Evolutionary conservation across 2,888 invertebrate species (phyloP).

Genomic region (Drosophila pseudotakahashii): DNA sequence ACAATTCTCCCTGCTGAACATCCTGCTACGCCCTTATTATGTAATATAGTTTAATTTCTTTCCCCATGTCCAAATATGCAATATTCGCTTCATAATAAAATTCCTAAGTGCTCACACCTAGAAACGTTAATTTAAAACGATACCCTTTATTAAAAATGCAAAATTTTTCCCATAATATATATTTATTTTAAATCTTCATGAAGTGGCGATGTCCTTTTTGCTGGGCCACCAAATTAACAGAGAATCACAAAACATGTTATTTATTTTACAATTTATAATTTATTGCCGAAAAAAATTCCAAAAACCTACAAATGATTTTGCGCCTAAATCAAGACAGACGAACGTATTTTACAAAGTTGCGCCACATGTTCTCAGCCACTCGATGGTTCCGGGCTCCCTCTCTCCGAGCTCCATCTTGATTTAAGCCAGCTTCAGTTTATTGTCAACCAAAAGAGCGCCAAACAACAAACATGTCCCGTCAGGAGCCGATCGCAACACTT

Average conservation of each 20-base stretch:
- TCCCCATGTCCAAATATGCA: too few species aligned
- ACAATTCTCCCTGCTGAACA: too few species aligned
- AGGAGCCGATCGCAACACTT: conserved; percentile 4
- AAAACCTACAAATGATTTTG: conserved; percentile 1
- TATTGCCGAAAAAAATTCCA: background rate
- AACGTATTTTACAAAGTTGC: background rate
- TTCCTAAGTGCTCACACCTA: too few species aligned
- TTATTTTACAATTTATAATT: background rate
- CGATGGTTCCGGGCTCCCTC: background rate
- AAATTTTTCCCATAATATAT: too few species aligned
- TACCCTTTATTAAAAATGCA: too few species aligned
- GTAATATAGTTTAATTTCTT: too few species aligned
- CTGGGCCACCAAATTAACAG: too few species aligned
- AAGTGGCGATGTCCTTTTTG: too few species aligned
- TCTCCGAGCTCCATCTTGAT: conserved; percentile 3
- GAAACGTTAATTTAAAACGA: too few species aligned
- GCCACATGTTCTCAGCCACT: background rate
- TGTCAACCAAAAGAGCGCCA: conserved; percentile 43
- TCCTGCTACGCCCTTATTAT: too few species aligned
- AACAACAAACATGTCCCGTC: conserved; percentile 26
- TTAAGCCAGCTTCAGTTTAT: conserved; percentile 21
- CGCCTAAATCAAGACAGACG: conserved; percentile 1
- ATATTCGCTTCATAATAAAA: too few species aligned
- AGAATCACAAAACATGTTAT: background rate
- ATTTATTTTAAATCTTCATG: too few species aligned